A percentile compares a stretch with the other conserved stretches of the same genome.
These are phyloP conservation scores for Diorhabda sublineata DNA, from an alignment of 1,140 invertebrate species.

Conservation along the genomic window DNA sequence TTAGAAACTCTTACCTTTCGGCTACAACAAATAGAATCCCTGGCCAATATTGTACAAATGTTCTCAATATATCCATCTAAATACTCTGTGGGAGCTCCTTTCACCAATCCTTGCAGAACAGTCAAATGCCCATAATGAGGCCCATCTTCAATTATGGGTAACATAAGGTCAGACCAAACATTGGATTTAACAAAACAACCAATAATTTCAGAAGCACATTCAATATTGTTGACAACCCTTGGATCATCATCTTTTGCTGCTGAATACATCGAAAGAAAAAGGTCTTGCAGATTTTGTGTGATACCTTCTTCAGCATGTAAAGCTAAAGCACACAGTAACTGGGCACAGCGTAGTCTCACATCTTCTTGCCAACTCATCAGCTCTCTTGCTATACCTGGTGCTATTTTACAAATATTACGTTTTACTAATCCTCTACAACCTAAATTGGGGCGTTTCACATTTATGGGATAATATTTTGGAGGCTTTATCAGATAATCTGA, in stretches of 20 bases:
- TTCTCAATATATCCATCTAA: slow-evolving; percentile 34
- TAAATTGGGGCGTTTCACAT: slow-evolving; percentile 61
- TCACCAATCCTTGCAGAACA: slow-evolving; percentile 51
- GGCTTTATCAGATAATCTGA: slow-evolving; percentile 29
- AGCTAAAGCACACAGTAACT: slow-evolving; percentile 64
- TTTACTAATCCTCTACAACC: slow-evolving; percentile 71
- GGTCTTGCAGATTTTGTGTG: slow-evolving; percentile 61
- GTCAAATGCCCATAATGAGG: slow-evolving; percentile 51
- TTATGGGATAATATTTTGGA: slow-evolving; percentile 61
- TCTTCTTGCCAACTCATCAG: slow-evolving; percentile 65
- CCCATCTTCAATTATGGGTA: slow-evolving; percentile 50
- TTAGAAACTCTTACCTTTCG: slow-evolving; percentile 31
- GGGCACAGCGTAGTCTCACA: slow-evolving; percentile 66
- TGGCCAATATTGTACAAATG: slow-evolving; percentile 41
- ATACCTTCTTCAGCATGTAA: slow-evolving; percentile 67
- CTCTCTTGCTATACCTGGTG: slow-evolving; percentile 63
- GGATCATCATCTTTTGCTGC: slow-evolving; percentile 58
- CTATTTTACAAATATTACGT: slow-evolving; percentile 62
- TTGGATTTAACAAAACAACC: slow-evolving; percentile 47
- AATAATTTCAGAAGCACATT: slow-evolving; percentile 30
- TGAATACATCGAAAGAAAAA: slow-evolving; percentile 56
- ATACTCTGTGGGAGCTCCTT: slow-evolving; percentile 44
- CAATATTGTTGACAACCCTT: slow-evolving; percentile 58
- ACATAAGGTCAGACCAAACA: slow-evolving; percentile 50
- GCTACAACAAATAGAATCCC: slow-evolving; percentile 46